Conservation (phyloP, 2,113 vertebrate genomes). For the Phoenicopterus ruber region DNA sequence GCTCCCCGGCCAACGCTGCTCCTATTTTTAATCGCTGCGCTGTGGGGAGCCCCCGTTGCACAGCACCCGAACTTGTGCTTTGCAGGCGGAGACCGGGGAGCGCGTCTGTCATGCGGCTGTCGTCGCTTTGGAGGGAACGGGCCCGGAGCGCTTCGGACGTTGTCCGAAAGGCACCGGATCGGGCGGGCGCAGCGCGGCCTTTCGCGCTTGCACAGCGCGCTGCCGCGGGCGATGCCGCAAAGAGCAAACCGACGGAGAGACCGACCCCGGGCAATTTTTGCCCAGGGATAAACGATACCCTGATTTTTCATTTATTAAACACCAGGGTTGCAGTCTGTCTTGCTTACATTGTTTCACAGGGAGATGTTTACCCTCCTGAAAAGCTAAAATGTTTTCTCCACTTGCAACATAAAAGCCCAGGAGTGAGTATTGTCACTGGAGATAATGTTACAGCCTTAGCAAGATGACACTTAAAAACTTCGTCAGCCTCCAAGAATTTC, state of each 20-base stretch:
- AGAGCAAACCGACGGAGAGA: fast-evolving
- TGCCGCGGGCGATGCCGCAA: neutral
- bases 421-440: neutral
- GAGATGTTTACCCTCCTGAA: neutral
- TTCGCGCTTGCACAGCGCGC: neutral
- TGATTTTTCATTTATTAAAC: neutral
- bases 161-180: neutral
- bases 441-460: conserved; percentile 7
- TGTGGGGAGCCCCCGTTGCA: neutral
- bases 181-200: fast-evolving
- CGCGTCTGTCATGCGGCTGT: neutral
- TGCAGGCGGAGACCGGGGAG: neutral
- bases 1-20: neutral
- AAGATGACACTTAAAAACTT: conserved; percentile 4
- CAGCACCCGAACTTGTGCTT: neutral
- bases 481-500: neutral
- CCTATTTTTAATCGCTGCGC: neutral
- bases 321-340: fast-evolving
- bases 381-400: neutral
- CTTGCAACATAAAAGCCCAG: neutral
- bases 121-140: neutral
- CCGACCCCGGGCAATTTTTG: fast-evolving
- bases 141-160: neutral
- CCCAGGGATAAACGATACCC: neutral
- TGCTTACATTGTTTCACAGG: neutral